Percentiles rank a stretch among this genome's conserved stretches.
These are phyloP conservation scores for Darevskia mixta DNA, from an alignment of 2,797 vertebrate species.

Conservation along the genomic window DNA sequence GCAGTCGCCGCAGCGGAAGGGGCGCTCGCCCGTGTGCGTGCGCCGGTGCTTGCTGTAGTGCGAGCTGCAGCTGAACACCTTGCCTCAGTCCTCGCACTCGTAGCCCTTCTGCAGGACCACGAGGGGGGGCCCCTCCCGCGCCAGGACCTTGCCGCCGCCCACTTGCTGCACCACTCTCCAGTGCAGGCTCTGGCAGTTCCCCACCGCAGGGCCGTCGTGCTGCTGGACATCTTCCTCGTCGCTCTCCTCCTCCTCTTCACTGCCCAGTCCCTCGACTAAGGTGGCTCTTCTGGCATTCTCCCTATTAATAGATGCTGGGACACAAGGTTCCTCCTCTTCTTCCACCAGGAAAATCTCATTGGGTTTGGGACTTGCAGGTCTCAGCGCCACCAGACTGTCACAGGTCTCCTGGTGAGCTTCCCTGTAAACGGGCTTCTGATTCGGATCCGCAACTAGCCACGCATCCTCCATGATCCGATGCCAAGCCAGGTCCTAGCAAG, in stretches of 20 bases:
- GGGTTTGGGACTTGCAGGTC: constrained; percentile 20
- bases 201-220: accelerated
- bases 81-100: constrained; percentile 46
- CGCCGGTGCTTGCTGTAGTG: constrained; percentile 71
- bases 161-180: constrained; percentile 49
- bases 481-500: background rate
- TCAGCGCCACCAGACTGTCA: too few species aligned
- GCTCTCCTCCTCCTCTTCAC: background rate
- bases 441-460: too few species aligned
- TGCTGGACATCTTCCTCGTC: background rate
- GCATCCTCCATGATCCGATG: too few species aligned
- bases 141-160: background rate
- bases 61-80: constrained; percentile 71
- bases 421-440: too few species aligned
- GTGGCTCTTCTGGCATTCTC: constrained; percentile 15
- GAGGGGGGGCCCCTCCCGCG: background rate
- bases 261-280: background rate
- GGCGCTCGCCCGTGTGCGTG: constrained; percentile 64
- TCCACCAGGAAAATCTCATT: constrained; percentile 22
- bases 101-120: constrained; percentile 40
- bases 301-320: background rate
- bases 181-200: background rate
- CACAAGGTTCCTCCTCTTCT: background rate
- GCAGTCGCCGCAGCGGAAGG: constrained; percentile 67
- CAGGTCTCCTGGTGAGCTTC: too few species aligned